These are phyloP conservation scores for Listrodromus nycthemerus DNA, from an alignment of 2,888 invertebrate species.

Conservation along the genomic window DNA sequence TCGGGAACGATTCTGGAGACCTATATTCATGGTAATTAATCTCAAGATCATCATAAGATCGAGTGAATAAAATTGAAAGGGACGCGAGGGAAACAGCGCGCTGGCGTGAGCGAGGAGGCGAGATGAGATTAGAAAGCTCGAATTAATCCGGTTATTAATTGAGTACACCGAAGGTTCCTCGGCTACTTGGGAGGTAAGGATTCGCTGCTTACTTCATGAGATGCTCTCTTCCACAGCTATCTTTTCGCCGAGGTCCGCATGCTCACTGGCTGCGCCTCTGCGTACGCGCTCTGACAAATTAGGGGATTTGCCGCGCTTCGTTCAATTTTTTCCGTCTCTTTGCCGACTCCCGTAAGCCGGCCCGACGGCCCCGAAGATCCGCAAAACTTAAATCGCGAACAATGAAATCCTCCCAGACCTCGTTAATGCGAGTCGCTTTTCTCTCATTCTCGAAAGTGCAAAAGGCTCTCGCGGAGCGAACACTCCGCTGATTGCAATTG, in stretches of 20 bases:
- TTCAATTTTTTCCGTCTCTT: slow-evolving; percentile 32
- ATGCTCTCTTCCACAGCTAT: slow-evolving; percentile 24
- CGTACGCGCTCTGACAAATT: slow-evolving; percentile 71
- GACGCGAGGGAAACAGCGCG: slow-evolving; percentile 4
- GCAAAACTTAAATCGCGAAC: slow-evolving; percentile 20
- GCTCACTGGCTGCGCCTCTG: slow-evolving; percentile 19
- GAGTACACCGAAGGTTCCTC: slow-evolving; percentile 67
- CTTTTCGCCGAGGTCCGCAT: slow-evolving; percentile 40
- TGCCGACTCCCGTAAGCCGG: slow-evolving; percentile 26
- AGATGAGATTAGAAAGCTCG: slow-evolving; percentile 68
- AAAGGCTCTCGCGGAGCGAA: neutral
- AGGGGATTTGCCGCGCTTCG: slow-evolving; percentile 68
- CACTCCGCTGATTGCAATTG: slow-evolving; percentile 45
- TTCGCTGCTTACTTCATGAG: slow-evolving; percentile 66
- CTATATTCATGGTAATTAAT: slow-evolving; percentile 54
- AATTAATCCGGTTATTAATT: slow-evolving; percentile 77
- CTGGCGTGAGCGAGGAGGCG: slow-evolving; percentile 22
- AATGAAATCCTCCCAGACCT: slow-evolving; percentile 36
- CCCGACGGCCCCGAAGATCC: neutral
- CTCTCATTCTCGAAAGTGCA: slow-evolving; percentile 11
- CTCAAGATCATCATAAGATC: slow-evolving; percentile 44
- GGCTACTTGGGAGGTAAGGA: slow-evolving; percentile 66
- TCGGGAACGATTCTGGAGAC: slow-evolving; percentile 2
- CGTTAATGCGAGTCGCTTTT: slow-evolving; percentile 27
- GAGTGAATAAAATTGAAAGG: slow-evolving; percentile 41